Evolutionary conservation across 2,888 invertebrate species (phyloP), one percentile per base, ranked within the genome.

Genomic region (Xylophagus ater): DNA sequence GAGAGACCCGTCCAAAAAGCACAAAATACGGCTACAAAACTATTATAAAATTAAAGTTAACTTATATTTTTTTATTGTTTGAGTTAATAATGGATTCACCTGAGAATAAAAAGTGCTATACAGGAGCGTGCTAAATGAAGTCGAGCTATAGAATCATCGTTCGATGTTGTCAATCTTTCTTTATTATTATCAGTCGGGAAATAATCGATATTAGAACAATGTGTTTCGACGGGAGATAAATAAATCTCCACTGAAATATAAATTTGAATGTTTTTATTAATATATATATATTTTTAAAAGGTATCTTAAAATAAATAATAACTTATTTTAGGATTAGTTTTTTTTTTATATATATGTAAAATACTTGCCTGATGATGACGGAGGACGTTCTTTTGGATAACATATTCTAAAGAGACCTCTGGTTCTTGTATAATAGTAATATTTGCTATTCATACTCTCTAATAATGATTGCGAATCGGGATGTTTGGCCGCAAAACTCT

Each of bases 1-100:
- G 92, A 85, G 10, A 94, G 81, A 42, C 96, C 96, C 39, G 92
- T 89, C 77, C 93, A 88, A 68, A 94, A 94, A 15, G 93, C 88
- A 52, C 90, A 78, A 66, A 93, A 86, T 50, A 93, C 81, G 30
- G 89, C 78, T 52, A 90, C 73, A 68, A 97, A 88, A 34, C 88
- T 87, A 40, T 14, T 41, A 34, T n/a, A 34, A 30, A n/a, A 24
- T 30, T 29, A 31, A 30, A 30, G 5, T 10, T 8, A 26, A 15
- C 4, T 9, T 8, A 29, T 17, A 29, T 25, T 25, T 25, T 25
- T 10, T 10, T 25, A 25, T 10, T 25, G 10, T 4, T 8, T 6
- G 8, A 20, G 8, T 6, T 6, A 8, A 20, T 8, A 8, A 20
- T 20, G 20, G 8, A 29, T 20, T 32, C 47, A 59, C 59, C 59